These are phyloP conservation scores for Drosophila stalkeri DNA, from an alignment of 2,888 invertebrate species.

Conservation along the genomic window DNA sequence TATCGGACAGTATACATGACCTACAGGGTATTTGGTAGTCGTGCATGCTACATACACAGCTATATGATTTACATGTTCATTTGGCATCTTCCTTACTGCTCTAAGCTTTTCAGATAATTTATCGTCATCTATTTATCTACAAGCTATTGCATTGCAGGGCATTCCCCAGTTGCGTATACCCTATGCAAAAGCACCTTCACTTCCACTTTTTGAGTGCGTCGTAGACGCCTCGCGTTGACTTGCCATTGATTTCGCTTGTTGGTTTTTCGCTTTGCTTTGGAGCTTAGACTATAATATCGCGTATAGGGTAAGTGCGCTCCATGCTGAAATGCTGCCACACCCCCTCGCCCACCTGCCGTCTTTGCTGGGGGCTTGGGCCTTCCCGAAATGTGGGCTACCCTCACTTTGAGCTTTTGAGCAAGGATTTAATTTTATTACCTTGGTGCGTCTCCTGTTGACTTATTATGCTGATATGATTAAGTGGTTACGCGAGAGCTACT, in stretches of 20 bases:
- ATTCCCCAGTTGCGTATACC: neutral
- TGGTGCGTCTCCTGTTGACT: conserved; percentile 65
- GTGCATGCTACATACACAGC: neutral
- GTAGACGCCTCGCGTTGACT: conserved; percentile 23
- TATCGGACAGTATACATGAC: neutral
- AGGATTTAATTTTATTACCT: conserved; percentile 80
- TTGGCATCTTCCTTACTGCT: neutral
- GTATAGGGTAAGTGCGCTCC: conserved; percentile 2
- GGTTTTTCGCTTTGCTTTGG: conserved; percentile 27
- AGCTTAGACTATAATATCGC: conserved; percentile 37
- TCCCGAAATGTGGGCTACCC: neutral
- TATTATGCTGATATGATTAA: conserved; percentile 80
- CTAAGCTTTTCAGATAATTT: too few species aligned
- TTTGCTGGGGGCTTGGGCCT: neutral
- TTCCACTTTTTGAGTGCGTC: neutral
- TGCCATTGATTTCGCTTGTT: conserved; percentile 58
- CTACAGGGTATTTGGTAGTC: neutral
- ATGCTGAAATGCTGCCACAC: neutral
- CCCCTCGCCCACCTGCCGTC: neutral
- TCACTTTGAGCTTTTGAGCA: conserved; percentile 48
- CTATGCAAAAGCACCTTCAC: neutral
- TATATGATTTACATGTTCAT: neutral
- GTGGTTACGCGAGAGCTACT: conserved; percentile 55
- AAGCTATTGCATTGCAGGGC: neutral
- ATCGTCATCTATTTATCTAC: neutral